These are phyloP conservation scores for Chymomyza fuscimana DNA, from an alignment of 2,888 invertebrate genomes.

Conservation along the genomic window DNA sequence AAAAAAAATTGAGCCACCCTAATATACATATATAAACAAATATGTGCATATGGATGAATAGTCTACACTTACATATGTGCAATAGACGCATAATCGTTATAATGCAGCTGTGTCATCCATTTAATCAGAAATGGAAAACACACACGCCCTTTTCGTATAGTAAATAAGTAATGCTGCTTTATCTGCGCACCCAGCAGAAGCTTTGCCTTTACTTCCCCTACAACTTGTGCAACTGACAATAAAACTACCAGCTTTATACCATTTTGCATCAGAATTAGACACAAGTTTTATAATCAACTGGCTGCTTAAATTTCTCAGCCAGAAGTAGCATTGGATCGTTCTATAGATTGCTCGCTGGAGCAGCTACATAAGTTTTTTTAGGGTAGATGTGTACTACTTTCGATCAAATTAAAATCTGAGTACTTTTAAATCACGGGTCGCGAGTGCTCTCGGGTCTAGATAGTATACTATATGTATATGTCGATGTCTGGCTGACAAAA, in stretches of 20 bases:
- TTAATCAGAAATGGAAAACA: background rate
- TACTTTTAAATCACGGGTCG: slow-evolving; percentile 27
- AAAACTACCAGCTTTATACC: slow-evolving; percentile 13
- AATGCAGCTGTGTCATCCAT: background rate
- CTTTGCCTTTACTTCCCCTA: too few relatives aligned
- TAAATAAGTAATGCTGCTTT: background rate
- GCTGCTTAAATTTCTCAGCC: background rate
- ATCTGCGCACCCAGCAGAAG: background rate
- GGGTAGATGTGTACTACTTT: slow-evolving; percentile 28
- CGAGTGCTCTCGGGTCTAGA: slow-evolving; percentile 10
- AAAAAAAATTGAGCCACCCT: too few relatives aligned
- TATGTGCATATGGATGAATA: too few relatives aligned
- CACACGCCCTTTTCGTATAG: background rate
- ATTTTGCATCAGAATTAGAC: slow-evolving; percentile 16
- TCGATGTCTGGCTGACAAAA: slow-evolving; percentile 8
- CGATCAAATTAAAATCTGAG: slow-evolving; percentile 50
- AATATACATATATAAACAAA: too few relatives aligned
- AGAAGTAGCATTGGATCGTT: background rate
- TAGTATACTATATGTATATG: background rate
- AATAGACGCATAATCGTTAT: background rate
- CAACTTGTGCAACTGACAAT: background rate
- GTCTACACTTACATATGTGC: too few relatives aligned
- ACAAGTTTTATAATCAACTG: background rate
- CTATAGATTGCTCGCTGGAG: background rate
- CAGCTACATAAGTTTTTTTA: slow-evolving; percentile 15